Evolutionary conservation across 2,797 vertebrate genomes (phyloP).

Genomic region (Sebastiscus tertius): DNA sequence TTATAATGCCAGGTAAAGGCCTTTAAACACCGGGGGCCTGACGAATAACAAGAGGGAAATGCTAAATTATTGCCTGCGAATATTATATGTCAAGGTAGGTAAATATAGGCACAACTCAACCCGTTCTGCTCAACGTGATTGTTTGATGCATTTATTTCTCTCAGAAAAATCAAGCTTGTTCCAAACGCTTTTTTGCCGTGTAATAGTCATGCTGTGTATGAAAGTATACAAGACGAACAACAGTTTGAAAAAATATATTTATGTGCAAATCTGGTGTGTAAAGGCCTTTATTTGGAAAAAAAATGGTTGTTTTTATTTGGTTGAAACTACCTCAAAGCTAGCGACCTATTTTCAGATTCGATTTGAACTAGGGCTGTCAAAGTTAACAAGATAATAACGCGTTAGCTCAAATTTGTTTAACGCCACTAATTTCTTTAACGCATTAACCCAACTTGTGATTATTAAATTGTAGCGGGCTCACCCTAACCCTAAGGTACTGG

Average conservation of each 20-base stretch:
- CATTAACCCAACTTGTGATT: too few species aligned
- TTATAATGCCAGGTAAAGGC: neutral
- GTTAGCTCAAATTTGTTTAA: too few species aligned
- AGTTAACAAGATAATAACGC: fast-evolving
- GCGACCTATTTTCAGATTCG: neutral
- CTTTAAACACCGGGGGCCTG: too few species aligned
- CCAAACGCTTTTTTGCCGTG: fast-evolving
- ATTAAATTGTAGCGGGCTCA: too few species aligned
- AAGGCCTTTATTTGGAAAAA: neutral
- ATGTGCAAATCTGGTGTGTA: neutral
- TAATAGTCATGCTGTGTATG: fast-evolving
- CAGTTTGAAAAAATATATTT: fast-evolving
- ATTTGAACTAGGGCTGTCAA: neutral
- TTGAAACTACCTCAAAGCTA: neutral
- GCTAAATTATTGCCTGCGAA: too few species aligned
- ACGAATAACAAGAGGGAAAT: too few species aligned
- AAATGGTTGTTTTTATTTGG: neutral
- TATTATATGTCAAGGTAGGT: fast-evolving
- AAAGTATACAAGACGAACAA: too few species aligned
- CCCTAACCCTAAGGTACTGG: too few species aligned
- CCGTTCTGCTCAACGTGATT: too few species aligned
- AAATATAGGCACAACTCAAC: too few species aligned
- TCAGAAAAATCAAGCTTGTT: too few species aligned
- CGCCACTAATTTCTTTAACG: fast-evolving
- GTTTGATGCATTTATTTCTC: too few species aligned